Evolutionary conservation across 2,113 vertebrate species (phyloP), one percentile per base, ranked within the genome.

Genomic region (Crotalus horridus): DNA sequence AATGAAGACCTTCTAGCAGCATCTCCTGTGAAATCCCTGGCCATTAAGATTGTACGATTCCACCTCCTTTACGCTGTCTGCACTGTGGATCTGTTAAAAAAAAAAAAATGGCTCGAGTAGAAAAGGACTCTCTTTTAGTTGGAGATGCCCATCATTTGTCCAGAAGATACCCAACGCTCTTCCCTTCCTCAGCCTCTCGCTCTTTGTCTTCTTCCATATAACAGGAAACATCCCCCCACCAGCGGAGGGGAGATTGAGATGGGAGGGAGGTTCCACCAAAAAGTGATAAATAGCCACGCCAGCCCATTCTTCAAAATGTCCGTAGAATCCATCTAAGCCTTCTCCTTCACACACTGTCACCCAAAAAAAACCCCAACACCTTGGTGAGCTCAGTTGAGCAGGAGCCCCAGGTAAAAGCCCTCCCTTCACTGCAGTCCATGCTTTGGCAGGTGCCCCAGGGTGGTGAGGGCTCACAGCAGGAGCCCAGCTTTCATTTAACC

Each of bases 391-490:
- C 33, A 64, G 4, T 0, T 33, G n/a, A 74, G 69, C 15, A 7
- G 29, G 13, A 0, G n/a, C 13, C 69, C 69, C 69, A 7, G 13
- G 15, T 2, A 20, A 74, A 81, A 21, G 17, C 43, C 17, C 17
- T 23, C 4, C 3, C 33, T 43, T 21, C 33, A 43, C 4, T 3
- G 9, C 74, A 0, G 74, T 81, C 74, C 33, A 8, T 20, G 64
- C n/a, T 74, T 74, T 2, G 29, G 29, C 29, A 69, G 12, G 61
- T 2, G 29, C 11, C 10, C 61, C 12, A 17, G 64, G n/a, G 12
- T 6, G 1, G 17, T 1, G 33, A 81, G 17, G 9, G 85, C 91
- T 0, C 0, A 1, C 24, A 9, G 20, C 53, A 88, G 5, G 12
- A 85, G n/a, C 15, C 0, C 4, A 11, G 33, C 3, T 3, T 85